These are phyloP conservation scores for Pheucticus melanocephalus DNA, from an alignment of 2,113 vertebrate genomes.

Conservation along the genomic window DNA sequence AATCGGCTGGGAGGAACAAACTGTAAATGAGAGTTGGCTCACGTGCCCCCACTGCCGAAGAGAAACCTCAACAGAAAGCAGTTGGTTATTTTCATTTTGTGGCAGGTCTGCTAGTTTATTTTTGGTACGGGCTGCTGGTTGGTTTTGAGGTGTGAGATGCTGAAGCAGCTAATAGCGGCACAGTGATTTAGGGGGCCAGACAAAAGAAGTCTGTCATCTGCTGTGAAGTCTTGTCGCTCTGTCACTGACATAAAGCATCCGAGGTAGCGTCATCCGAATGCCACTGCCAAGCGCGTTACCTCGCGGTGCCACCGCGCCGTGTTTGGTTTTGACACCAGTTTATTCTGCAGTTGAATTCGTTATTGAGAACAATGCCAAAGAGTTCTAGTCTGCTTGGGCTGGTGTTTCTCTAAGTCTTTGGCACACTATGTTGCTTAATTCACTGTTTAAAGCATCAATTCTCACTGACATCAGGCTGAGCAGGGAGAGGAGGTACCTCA, in stretches of 20 bases:
- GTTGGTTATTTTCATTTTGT: neutral
- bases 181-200: neutral
- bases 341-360: neutral
- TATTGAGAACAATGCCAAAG: neutral
- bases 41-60: neutral
- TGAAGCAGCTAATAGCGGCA: neutral
- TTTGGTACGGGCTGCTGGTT: neutral
- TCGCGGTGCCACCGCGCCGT: neutral
- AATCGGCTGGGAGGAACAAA: neutral
- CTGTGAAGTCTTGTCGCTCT: neutral
- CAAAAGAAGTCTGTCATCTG: slow-evolving; percentile 46
- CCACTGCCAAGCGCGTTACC: neutral
- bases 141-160: neutral
- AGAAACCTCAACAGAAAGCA: neutral
- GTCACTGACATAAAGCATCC: neutral
- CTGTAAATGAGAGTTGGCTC: neutral
- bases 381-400: neutral
- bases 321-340: neutral
- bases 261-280: neutral
- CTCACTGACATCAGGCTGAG: neutral
- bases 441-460: neutral
- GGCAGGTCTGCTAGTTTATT: neutral
- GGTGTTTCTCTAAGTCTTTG: neutral
- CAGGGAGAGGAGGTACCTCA: neutral
- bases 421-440: neutral